Percentiles rank a stretch among this genome's conserved stretches.
Conservation (phyloP, 2,797 vertebrate genomes). For the Eptatretus atami region DNA sequence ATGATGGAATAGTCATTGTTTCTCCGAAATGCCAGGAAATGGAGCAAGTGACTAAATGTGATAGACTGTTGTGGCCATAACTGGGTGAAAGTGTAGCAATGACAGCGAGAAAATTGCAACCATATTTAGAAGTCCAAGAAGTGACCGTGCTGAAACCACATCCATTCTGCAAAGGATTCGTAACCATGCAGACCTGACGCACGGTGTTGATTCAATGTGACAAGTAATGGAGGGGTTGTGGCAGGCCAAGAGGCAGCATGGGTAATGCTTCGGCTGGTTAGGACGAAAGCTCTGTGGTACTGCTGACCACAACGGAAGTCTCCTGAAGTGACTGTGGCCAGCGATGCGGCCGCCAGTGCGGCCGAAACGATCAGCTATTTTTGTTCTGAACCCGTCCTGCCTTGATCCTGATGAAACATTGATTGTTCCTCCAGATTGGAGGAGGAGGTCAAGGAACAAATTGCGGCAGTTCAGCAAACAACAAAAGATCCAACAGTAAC, state of each 20-base stretch:
- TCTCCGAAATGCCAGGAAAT: neutral
- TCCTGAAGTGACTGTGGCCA: conserved; percentile 63
- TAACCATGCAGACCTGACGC: conserved; percentile 13
- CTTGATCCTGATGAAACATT: conserved; percentile 75
- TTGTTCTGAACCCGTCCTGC: conserved; percentile 44
- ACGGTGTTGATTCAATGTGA: conserved; percentile 29
- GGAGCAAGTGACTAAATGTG: neutral
- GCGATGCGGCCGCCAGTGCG: conserved; percentile 18
- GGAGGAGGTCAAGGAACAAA: conserved; percentile 63
- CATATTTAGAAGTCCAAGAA: neutral
- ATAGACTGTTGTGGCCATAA: neutral
- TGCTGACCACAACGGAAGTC: conserved; percentile 60
- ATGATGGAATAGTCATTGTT: conserved; percentile 12
- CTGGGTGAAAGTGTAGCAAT: neutral
- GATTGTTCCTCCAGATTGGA: conserved; percentile 54
- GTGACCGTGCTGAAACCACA: neutral
- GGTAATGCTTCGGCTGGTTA: conserved; percentile 58
- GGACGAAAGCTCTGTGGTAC: conserved; percentile 82
- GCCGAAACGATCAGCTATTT: conserved; percentile 91
- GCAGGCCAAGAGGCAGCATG: conserved; percentile 53
- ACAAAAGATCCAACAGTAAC: conserved; percentile 11
- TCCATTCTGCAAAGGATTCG: neutral
- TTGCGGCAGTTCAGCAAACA: conserved; percentile 26
- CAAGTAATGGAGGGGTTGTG: conserved; percentile 35
- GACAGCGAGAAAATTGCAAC: no score